phyloP scores from a whole-genome alignment of 2,797 vertebrate species.

The Toxotes lorentzi region DNA sequence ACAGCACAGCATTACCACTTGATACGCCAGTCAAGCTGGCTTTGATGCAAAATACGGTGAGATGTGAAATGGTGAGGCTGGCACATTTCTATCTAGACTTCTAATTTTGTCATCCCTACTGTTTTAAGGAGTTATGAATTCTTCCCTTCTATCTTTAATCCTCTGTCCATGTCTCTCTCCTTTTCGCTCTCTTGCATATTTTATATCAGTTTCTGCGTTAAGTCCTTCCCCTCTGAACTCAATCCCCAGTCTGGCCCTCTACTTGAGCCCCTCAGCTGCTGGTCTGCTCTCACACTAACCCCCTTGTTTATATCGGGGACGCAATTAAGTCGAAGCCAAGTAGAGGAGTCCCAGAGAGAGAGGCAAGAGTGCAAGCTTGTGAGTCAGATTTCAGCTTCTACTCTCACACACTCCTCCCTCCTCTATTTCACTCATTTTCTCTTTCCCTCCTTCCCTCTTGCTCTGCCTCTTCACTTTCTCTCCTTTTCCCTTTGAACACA shows the following conservation, averaged over 20 bases:
- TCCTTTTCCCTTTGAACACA: constrained; percentile 50
- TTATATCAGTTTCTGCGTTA: constrained; percentile 83
- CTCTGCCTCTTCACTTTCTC: constrained; percentile 23
- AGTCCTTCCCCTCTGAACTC: constrained; percentile 86
- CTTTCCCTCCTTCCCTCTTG: constrained; percentile 41
- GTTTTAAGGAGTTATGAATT: constrained; percentile 53
- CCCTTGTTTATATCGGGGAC: constrained; percentile 93
- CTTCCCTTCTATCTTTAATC: constrained; percentile 63
- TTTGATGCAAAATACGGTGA: constrained; percentile 66
- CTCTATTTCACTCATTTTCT: constrained; percentile 71
- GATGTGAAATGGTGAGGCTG: constrained; percentile 45
- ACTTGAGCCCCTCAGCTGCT: constrained; percentile 91
- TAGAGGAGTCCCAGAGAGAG: constrained; percentile 92
- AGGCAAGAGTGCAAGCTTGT: constrained; percentile 91
- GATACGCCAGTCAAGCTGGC: constrained; percentile 50
- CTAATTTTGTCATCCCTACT: constrained; percentile 66
- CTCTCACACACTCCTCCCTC: constrained; percentile 69
- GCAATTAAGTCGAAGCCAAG: constrained; percentile 91
- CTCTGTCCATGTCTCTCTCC: constrained; percentile 68
- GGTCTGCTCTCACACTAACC: constrained; percentile 92
- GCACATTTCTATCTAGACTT: constrained; percentile 39
- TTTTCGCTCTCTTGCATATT: constrained; percentile 77
- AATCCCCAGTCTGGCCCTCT: constrained; percentile 86
- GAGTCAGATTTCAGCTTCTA: constrained; percentile 87
- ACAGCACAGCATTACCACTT: constrained; percentile 66